Evolutionary conservation across 2,797 vertebrate genomes (phyloP).

Genomic region (Coilia nasus): DNA sequence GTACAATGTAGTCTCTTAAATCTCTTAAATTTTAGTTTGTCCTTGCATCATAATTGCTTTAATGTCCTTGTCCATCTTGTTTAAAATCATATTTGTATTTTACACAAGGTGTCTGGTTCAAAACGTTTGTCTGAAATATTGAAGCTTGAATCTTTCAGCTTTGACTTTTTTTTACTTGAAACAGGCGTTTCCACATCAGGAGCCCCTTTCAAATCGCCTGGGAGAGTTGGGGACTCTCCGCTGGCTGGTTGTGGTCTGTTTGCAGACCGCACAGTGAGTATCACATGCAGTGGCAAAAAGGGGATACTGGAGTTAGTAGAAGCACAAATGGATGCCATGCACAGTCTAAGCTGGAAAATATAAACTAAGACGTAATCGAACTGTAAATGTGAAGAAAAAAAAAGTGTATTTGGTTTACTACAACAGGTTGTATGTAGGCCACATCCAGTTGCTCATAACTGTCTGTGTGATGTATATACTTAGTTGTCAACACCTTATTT

Average conservation of each 20-base stretch:
- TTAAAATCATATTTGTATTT: no score
- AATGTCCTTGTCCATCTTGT: no score
- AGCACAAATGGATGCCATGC: background rate
- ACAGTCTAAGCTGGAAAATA: background rate
- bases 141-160: background rate
- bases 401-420: no score
- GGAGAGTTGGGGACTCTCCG: conserved; percentile 57
- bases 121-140: background rate
- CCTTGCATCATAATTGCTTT: no score
- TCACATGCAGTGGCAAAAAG: background rate
- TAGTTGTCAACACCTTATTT: background rate
- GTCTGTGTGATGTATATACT: no score
- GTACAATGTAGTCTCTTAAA: no score
- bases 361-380: background rate
- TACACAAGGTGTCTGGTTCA: background rate
- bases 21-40: no score
- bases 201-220: conserved; percentile 60
- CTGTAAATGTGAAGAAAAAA: background rate
- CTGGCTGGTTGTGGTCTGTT: conserved; percentile 57
- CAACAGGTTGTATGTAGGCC: no score
- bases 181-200: conserved; percentile 59
- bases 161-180: background rate
- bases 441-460: no score
- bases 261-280: conserved; percentile 55
- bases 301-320: background rate